Evolutionary conservation across 2,888 invertebrate species (phyloP), one percentile per base, ranked within the genome.

Genomic region (Polietes domitor): DNA sequence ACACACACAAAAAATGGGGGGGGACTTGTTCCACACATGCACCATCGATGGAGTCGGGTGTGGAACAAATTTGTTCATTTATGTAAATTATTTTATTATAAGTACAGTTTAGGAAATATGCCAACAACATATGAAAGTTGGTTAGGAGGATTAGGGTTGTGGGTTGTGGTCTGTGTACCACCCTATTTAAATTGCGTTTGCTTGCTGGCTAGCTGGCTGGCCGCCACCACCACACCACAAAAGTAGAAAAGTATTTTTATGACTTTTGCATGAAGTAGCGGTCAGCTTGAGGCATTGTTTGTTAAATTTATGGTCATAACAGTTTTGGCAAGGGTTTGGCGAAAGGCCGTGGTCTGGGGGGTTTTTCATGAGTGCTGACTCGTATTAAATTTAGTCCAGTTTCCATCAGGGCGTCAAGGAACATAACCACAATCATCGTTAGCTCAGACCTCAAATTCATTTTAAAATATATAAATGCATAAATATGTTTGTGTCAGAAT

Each of bases 51-150:
- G n/a, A 47, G 47, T 24, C 21, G 24, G 53, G 58, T 7, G 2
- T 7, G 21, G 12, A 26, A 58, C 58, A 58, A 58, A 58, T 61
- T 71, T 70, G 43, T 58, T 58, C 47, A 70, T 58, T 81, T 82
- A 82, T 77, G 73, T 73, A 82, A 82, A 77, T 77, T 76, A 70
- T 61, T 55, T 24, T 55, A 24, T 55, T 7, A 10, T 2, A 41
- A 2, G 2, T 15, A 58, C 58, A 24, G 50, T 79, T 79, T 47
- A 72, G 72, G 24, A 79, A 76, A 79, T 68, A 74, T 79, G 73
- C 47, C 77, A 77, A 72, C 77, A 77, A 72, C 50, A 53, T 41
- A 10, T 9, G 26, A 12, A 26, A 1, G 0, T 58, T 10, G 4
- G 10, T 58, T 10, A 12, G 15, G 10, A 5, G n/a, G 50, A 50